Evolutionary conservation across 2,888 invertebrate species (phyloP), one percentile per base, ranked within the genome.

Genomic region (Lasioglossum leucozonium): DNA sequence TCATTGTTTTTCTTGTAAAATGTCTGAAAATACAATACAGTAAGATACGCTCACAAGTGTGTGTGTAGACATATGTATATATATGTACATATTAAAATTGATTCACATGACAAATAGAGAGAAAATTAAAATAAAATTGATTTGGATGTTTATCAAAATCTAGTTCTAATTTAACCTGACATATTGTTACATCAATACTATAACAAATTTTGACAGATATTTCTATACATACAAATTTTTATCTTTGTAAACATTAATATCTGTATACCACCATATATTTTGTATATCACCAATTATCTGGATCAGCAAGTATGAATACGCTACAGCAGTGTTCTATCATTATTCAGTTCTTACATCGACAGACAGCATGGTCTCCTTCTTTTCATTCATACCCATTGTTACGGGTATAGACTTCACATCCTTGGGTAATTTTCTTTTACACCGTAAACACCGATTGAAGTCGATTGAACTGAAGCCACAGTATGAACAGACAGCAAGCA

Each of bases 401-500:
- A 95, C 92, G 42, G 95, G 95, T 77, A 95, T 93, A 1, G 95
- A 91, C 95, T 97, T 97, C 47, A 97, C 97, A 92, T 97, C 97
- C 85, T 97, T 97, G 0, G 97, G 96, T 90, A 98, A 96, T 92
- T 97, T 96, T 91, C 97, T 96, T 93, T 96, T 96, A 95, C 98
- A 98, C 89, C 96, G 95, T 95, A 97, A 96, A 95, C 98, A 98
- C 85, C 96, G 96, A 90, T 97, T 97, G 94, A 98, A 98, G 94
- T 98, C 97, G 91, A 96, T 96, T 77, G 98, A 98, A 72, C 97
- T 96, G 93, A 97, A 97, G 30, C 98, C 98, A 94, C 98, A 98
- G 88, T 96, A 96, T 87, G 96, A 96, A 95, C 98, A 98, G 2
- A 98, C 96, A 11, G 98, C 98, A 88, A 97, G 95, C 95, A 96